phyloP scores from a whole-genome alignment of 1,140 invertebrate species.

The Rhopalosiphum padi region DNA sequence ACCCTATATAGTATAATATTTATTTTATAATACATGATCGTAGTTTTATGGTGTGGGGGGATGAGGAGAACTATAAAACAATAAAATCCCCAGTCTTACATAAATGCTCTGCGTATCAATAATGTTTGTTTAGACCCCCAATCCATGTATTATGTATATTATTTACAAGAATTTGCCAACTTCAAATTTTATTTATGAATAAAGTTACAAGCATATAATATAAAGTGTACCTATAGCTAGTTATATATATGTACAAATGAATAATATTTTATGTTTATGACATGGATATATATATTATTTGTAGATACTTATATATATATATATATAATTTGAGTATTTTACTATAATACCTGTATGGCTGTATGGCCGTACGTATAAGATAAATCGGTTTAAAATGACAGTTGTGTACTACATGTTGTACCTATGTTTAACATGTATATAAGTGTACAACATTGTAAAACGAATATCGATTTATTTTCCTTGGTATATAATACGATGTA shows the following conservation, averaged over 20 bases:
- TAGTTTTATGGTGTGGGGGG: too few relatives aligned
- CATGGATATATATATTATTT: background rate
- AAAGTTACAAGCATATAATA: background rate
- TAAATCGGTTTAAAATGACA: background rate
- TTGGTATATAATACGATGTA: background rate
- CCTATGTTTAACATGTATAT: background rate
- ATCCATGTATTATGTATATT: background rate
- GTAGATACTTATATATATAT: too few relatives aligned
- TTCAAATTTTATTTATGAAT: background rate
- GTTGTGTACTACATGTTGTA: background rate
- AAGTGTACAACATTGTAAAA: background rate
- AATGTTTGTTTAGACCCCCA: background rate
- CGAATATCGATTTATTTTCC: background rate
- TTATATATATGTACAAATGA: background rate
- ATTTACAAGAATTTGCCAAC: too few relatives aligned
- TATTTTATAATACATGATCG: too few relatives aligned
- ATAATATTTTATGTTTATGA: background rate
- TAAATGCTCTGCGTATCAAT: background rate
- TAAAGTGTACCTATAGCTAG: background rate
- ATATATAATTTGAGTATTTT: background rate
- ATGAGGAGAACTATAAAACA: too few relatives aligned
- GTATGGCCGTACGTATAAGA: background rate
- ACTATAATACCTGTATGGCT: background rate
- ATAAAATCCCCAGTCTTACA: too few relatives aligned
- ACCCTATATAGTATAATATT: too few relatives aligned